These are phyloP conservation scores for Oreotrochilus melanogaster DNA, from an alignment of 2,113 vertebrate genomes.

Conservation along the genomic window DNA sequence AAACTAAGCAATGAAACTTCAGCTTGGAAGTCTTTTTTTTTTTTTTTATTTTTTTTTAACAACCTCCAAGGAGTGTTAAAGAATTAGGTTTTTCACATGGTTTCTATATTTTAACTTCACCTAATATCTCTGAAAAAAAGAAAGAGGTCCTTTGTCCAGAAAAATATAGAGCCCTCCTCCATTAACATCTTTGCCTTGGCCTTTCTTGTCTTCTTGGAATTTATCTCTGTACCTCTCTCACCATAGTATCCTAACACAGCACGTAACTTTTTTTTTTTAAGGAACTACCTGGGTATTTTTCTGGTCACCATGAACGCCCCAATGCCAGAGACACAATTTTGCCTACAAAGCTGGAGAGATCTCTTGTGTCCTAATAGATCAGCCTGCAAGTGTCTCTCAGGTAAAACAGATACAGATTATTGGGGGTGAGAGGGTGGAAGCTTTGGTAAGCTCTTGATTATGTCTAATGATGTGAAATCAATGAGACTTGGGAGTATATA, in stretches of 20 bases:
- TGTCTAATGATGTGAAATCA: neutral
- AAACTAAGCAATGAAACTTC: neutral
- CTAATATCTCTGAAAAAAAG: neutral
- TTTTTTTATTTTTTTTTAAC: neutral
- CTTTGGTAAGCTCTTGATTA: neutral
- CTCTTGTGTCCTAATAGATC: neutral
- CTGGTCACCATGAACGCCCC: neutral
- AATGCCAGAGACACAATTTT: neutral
- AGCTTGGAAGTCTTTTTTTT: neutral
- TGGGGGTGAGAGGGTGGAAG: neutral
- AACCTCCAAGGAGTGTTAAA: neutral
- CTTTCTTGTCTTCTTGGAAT: slow-evolving; percentile 2
- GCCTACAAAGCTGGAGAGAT: neutral
- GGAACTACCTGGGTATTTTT: neutral
- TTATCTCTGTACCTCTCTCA: neutral
- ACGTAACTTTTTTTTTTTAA: neutral
- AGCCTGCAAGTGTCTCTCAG: neutral
- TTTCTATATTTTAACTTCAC: neutral
- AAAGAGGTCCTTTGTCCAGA: neutral
- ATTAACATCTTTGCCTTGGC: neutral
- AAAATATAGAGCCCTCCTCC: neutral
- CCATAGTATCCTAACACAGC: neutral
- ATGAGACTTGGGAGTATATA: neutral
- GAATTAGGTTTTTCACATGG: neutral
- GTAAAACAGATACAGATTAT: neutral